These are phyloP conservation scores for Scaptomyza montana DNA, from an alignment of 1,140 invertebrate species.

Conservation along the genomic window DNA sequence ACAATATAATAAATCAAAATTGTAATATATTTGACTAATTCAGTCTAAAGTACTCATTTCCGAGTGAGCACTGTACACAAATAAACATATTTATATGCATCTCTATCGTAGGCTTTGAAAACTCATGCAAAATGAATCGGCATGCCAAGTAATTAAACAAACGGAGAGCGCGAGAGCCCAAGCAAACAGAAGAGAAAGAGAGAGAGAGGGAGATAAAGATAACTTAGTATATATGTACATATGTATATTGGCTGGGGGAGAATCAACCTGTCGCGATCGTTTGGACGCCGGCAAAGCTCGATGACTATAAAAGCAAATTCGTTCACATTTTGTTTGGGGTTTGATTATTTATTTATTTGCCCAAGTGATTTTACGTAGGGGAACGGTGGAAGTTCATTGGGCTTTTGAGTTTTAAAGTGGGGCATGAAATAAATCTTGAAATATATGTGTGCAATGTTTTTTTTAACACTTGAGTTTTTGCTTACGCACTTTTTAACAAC, in stretches of 20 bases:
- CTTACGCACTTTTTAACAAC: constrained; percentile 64
- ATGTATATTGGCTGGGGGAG: background rate
- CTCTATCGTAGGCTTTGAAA: background rate
- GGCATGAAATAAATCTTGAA: constrained; percentile 63
- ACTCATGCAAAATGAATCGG: constrained; percentile 28
- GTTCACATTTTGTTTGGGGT: constrained; percentile 55
- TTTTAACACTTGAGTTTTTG: constrained; percentile 25
- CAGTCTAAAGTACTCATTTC: background rate
- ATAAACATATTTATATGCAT: constrained; percentile 1
- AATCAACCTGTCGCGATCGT: constrained; percentile 32
- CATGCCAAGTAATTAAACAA: constrained; percentile 47
- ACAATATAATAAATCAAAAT: background rate
- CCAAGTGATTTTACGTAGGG: background rate
- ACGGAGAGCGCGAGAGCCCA: constrained; percentile 10
- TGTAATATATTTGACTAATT: too few relatives aligned
- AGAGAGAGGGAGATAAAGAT: background rate
- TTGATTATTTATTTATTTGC: constrained; percentile 58
- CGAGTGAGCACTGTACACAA: constrained; percentile 1
- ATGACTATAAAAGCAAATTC: constrained; percentile 42
- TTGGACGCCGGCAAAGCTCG: constrained; percentile 30
- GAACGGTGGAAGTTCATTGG: constrained; percentile 8
- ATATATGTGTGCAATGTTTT: background rate
- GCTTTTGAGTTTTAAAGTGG: constrained; percentile 21
- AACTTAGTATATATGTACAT: background rate
- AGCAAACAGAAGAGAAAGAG: background rate